Evolutionary conservation across 2,797 vertebrate species (phyloP).

Genomic region (Caiman crocodilus): DNA sequence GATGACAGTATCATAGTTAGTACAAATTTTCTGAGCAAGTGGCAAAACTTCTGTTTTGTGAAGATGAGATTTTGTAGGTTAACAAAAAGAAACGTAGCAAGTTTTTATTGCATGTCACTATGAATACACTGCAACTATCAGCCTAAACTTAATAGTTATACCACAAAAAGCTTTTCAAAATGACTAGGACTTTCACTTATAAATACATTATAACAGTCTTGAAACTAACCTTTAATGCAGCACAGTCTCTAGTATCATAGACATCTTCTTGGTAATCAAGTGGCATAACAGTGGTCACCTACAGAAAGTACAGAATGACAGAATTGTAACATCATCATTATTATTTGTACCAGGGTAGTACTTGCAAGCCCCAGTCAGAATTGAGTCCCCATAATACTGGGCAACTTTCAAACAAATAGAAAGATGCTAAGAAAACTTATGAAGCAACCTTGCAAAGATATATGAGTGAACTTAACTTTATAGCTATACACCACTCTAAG

Average conservation of each 20-base stretch:
- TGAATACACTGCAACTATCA: not conserved
- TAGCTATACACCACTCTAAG: not conserved
- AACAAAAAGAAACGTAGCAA: not conserved
- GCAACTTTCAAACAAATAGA: not conserved
- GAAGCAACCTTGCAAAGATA: not conserved
- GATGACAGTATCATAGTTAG: not conserved
- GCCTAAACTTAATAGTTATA: not conserved
- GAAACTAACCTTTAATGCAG: slow-evolving; percentile 90
- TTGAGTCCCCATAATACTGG: not conserved
- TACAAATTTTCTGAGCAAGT: not conserved
- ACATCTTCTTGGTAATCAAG: slow-evolving; percentile 88
- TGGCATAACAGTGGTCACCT: slow-evolving; percentile 89
- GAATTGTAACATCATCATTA: not conserved
- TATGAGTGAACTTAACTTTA: not conserved
- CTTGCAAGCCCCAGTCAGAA: not conserved
- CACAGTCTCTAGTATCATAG: slow-evolving; percentile 89
- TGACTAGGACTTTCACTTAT: not conserved
- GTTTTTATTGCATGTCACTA: not conserved
- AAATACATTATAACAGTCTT: not conserved
- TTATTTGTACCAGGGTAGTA: not conserved
- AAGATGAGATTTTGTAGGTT: not conserved
- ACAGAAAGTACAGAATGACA: slow-evolving; percentile 47
- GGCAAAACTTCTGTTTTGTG: not conserved
- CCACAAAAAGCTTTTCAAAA: not conserved
- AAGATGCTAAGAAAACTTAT: not conserved